A percentile compares a stretch with the other conserved stretches of the same genome.
phyloP scores from a whole-genome alignment of 2,888 invertebrate species.

The Aromia moschata region DNA sequence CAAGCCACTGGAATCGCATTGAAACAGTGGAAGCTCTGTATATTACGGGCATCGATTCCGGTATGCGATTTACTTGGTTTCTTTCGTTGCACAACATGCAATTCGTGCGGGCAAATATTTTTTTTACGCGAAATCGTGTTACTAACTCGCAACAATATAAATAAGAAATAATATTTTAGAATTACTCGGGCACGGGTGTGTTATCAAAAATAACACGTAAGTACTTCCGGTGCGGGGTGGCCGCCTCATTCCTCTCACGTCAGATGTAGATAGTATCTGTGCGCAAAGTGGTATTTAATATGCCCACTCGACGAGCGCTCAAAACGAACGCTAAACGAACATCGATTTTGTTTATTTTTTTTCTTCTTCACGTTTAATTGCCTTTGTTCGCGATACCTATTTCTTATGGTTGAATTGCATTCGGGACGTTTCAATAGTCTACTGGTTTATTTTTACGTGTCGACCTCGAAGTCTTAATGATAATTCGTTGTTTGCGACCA shows the following conservation, averaged over 20 bases:
- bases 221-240: conserved; percentile 43
- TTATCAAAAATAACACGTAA: conserved; percentile 47
- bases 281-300: conserved; percentile 46
- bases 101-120: conserved; percentile 42
- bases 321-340: conserved; percentile 46
- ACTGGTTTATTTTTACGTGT: conserved; percentile 28
- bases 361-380: conserved; percentile 36
- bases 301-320: conserved; percentile 34
- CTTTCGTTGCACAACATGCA: conserved; percentile 34
- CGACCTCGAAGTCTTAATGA: conserved; percentile 7
- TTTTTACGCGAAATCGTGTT: conserved; percentile 26
- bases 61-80: conserved; percentile 25
- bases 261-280: conserved; percentile 45
- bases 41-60: conserved; percentile 31
- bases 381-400: conserved; percentile 37
- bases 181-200: conserved; percentile 33
- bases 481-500: background rate
- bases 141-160: conserved; percentile 40
- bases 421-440: conserved; percentile 24
- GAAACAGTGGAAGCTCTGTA: no score
- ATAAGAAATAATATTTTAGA: conserved; percentile 43
- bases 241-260: conserved; percentile 43
- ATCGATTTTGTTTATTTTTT: conserved; percentile 35
- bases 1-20: no score
- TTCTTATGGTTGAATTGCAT: conserved; percentile 38